These are phyloP conservation scores for Gopherus evgoodei DNA, from an alignment of 2,113 vertebrate species.

Conservation along the genomic window DNA sequence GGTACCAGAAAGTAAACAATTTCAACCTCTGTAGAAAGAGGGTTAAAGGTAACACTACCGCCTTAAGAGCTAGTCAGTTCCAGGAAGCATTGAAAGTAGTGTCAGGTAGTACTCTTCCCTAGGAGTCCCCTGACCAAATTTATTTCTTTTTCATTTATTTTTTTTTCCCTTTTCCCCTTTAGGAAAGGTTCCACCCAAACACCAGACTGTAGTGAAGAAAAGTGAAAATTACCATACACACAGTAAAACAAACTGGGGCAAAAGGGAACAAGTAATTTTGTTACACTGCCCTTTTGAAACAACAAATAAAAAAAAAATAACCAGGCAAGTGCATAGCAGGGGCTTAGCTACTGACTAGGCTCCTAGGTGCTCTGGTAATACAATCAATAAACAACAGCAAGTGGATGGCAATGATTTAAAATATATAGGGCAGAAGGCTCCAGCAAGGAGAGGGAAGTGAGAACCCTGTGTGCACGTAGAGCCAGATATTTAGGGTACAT, in stretches of 20 bases:
- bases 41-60: background rate
- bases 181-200: background rate
- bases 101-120: background rate
- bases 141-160: background rate
- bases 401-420: background rate
- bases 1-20: background rate
- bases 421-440: background rate
- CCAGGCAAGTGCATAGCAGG: background rate
- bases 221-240: background rate
- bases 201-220: background rate
- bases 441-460: background rate
- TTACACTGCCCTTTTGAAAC: background rate
- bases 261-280: background rate
- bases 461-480: background rate
- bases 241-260: background rate
- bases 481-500: background rate
- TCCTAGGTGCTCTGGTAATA: background rate
- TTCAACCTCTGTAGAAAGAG: background rate
- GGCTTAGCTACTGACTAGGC: background rate
- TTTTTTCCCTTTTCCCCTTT: background rate
- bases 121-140: background rate
- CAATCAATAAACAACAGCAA: background rate
- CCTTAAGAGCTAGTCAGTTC: background rate
- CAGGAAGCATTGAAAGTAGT: background rate
- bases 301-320: too few species aligned